These are phyloP conservation scores for Pseudopipra pipra DNA, from an alignment of 2,113 vertebrate genomes.

Conservation along the genomic window DNA sequence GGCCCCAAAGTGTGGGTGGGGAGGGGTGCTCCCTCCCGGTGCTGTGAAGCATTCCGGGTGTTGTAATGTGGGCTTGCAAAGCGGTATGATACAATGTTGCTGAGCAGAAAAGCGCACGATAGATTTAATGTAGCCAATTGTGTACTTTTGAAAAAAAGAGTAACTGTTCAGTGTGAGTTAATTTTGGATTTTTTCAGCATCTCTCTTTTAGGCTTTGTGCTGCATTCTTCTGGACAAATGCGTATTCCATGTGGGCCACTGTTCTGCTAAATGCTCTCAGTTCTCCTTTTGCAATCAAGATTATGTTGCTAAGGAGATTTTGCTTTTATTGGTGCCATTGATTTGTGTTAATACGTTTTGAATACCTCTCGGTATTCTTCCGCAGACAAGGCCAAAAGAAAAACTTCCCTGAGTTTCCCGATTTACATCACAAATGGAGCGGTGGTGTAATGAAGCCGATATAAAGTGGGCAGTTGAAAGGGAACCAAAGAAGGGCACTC, in stretches of 20 bases:
- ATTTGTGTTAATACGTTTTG: slow-evolving; percentile 99
- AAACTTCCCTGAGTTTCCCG: slow-evolving; percentile 91
- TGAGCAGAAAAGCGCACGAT: slow-evolving; percentile 81
- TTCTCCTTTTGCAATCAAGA: slow-evolving; percentile 94
- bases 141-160: slow-evolving; percentile 89
- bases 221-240: slow-evolving; percentile 87
- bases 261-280: slow-evolving; percentile 90
- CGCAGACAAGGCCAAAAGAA: slow-evolving; percentile 88
- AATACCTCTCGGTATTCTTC: slow-evolving; percentile 98
- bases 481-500: slow-evolving; percentile 96
- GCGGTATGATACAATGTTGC: slow-evolving; percentile 85
- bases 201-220: slow-evolving; percentile 91
- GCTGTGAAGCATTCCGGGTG: slow-evolving; percentile 61
- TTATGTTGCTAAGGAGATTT: slow-evolving; percentile 99
- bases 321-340: slow-evolving; percentile 98
- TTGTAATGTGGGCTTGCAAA: slow-evolving; percentile 79
- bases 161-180: slow-evolving; percentile 99
- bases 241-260: slow-evolving; percentile 86
- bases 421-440: slow-evolving; percentile 95
- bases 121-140: slow-evolving; percentile 95
- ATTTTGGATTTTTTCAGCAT: slow-evolving; percentile 95
- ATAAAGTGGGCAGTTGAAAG: slow-evolving; percentile 87
- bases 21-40: neutral
- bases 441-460: slow-evolving; percentile 90
- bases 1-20: neutral